A percentile compares a stretch with the other conserved stretches of the same genome.
These are phyloP conservation scores for Halocaridina rubra DNA, from an alignment of 2,888 invertebrate genomes.

Conservation along the genomic window DNA sequence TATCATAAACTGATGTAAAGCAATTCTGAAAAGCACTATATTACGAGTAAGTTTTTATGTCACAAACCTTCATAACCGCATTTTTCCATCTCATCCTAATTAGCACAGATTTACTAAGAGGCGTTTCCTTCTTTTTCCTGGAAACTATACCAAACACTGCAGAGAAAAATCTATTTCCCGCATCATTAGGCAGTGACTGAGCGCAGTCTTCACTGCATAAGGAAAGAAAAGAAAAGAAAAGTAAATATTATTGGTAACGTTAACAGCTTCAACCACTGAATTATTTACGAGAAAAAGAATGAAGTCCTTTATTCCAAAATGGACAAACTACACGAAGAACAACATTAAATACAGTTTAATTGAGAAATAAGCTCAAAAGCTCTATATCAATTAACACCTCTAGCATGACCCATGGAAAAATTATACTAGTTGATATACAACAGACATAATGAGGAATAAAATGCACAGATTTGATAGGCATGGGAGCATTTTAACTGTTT, in stretches of 20 bases:
- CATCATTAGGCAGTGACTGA: neutral
- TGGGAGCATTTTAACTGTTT: too few species aligned
- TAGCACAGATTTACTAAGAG: slow-evolving; percentile 20
- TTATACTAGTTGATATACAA: neutral
- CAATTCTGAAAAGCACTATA: neutral
- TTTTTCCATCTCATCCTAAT: slow-evolving; percentile 59
- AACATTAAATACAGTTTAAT: neutral
- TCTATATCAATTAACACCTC: neutral
- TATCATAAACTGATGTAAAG: neutral
- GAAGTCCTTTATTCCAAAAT: neutral
- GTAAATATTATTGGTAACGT: neutral
- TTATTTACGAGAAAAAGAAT: neutral
- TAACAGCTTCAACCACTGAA: neutral
- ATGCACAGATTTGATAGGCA: too few species aligned
- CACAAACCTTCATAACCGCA: slow-evolving; percentile 53
- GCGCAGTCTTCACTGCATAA: slow-evolving; percentile 16
- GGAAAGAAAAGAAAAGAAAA: neutral
- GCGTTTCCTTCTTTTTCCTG: slow-evolving; percentile 22
- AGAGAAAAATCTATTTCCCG: slow-evolving; percentile 53
- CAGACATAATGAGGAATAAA: too few species aligned
- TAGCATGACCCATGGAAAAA: neutral
- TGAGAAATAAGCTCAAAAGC: neutral
- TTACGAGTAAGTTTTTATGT: neutral
- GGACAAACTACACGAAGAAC: too few species aligned
- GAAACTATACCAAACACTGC: slow-evolving; percentile 29